A percentile compares a stretch with the other conserved stretches of the same genome.
phyloP scores from a whole-genome alignment of 92 coral and sea anemone genomes.

The Palythoa grandiflora region DNA sequence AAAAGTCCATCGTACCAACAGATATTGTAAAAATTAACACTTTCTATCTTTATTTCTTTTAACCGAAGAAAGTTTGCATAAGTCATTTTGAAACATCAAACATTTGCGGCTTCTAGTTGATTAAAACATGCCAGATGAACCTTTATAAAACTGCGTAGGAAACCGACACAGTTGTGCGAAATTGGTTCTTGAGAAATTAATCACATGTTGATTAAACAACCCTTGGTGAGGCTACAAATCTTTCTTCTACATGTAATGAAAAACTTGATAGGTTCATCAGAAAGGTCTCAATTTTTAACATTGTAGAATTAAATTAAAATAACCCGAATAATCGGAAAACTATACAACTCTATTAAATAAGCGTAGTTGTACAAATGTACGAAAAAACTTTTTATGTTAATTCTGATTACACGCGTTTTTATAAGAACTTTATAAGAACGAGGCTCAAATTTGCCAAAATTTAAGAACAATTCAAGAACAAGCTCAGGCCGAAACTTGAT shows the following conservation, averaged over 20 bases:
- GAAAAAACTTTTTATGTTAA: no score
- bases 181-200: not conserved
- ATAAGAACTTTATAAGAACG: no score
- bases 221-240: not conserved
- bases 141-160: not conserved
- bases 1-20: not conserved
- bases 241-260: not conserved
- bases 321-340: no score
- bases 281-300: not conserved
- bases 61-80: not conserved
- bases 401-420: no score
- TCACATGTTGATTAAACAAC: not conserved
- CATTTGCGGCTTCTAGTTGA: not conserved
- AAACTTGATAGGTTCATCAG: not conserved
- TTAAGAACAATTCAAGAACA: no score
- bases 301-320: no score
- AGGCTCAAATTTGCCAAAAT: no score
- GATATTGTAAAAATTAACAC: not conserved
- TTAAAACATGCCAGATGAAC: not conserved
- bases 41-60: not conserved
- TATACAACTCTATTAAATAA: no score
- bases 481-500: no score
- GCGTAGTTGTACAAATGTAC: no score
- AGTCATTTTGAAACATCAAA: not conserved
- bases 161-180: not conserved